Base-by-base conservation (phyloP, 2,888 invertebrate genomes). In the Esperia sulphurella region DNA sequence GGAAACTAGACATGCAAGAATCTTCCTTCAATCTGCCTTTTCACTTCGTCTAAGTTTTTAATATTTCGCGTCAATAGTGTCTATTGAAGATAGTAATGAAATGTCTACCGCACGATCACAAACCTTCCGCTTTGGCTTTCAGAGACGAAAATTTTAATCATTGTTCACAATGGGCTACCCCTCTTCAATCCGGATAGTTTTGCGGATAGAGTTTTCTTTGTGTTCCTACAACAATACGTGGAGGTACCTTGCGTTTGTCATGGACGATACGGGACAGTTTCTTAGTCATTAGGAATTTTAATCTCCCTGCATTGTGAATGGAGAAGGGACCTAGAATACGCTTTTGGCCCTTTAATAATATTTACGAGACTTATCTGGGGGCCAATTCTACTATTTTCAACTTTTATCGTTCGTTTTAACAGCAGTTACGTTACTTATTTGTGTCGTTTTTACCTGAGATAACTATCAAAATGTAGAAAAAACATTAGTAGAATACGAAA, bases 61-160 rank as follows among this genome's bases (percentile, higher is more conserved):
- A 57, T 58, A 54, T 49, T 53, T 49, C 39, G 46, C 48, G 48
- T 55, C 52, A 55, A 57, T 61, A 58, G 50, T 49, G 46, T 48
- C 47, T 48, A 54, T 57, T 53, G 21, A 8, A 14, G 55, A 46
- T 39, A 39, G 42, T 54, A 58, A 55, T 58, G 50, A 63, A 61
- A 55, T 46, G 49, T 57, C 56, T 43, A 40, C 52, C 49, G 54
- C 48, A 50, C 47, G 41, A 50, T 50, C 43, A 46, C 50, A 48
- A 41, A 48, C 41, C 50, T 47, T 48, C 48, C 13, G 12, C 12
- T 42, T 41, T 13, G 31, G 54, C 48, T 50, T 57, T 54, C 49
- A 50, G 48, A 44, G 45, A 46, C 48, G 53, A 59, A 57, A 58
- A 58, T 55, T 60, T 63, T 59, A 64, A 63, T 64, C 64, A 59